Evolutionary conservation across 2,797 vertebrate genomes (phyloP), one percentile per base, ranked within the genome.

Genomic region (Mus spretus): DNA sequence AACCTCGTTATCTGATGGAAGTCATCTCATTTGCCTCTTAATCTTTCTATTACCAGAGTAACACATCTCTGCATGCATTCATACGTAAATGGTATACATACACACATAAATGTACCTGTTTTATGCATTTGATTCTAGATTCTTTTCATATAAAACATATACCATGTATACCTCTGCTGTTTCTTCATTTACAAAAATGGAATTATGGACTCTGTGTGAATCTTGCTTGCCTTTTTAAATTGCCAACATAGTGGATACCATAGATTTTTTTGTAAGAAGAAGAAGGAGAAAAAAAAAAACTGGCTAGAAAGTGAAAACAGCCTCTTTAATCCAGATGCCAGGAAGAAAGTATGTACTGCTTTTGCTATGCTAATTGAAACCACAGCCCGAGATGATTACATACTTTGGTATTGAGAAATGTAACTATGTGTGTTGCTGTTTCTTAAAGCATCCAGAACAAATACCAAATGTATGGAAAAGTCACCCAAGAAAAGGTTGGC

Each of bases 321-420:
- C 78, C 86, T 84, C 96, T 96, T 96, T 90, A 90, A 92, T 92
- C 82, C 92, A 92, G 83, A 94, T 83, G 94, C 96, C 96, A 96
- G 95, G 96, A 96, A 96, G 95, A 97, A 96, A 97, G 84, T 91
- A 95, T 96, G 96, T 85, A 79, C 67, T 70, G 67, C 59, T 86
- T 85, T 96, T 94, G 96, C 97, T 95, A 93, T 96, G 94, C 91
- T 97, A 96, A 96, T 95, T 97, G 96, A 97, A 97, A 97, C 96
- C 97, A 97, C 91, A 97, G 92, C 89, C 96, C 93, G 82, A 95
- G 83, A 74, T n/a, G 92, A 91, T 97, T 95, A 94, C 93, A 96
- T 94, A 93, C 81, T 97, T 96, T 90, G 79, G 96, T 78, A 96
- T 91, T 95, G 92, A 97, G 95, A 95, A 97, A 96, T 97, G 77